Evolutionary conservation across 2,888 invertebrate species (phyloP), one percentile per base, ranked within the genome.

Genomic region (Malacosoma neustria): DNA sequence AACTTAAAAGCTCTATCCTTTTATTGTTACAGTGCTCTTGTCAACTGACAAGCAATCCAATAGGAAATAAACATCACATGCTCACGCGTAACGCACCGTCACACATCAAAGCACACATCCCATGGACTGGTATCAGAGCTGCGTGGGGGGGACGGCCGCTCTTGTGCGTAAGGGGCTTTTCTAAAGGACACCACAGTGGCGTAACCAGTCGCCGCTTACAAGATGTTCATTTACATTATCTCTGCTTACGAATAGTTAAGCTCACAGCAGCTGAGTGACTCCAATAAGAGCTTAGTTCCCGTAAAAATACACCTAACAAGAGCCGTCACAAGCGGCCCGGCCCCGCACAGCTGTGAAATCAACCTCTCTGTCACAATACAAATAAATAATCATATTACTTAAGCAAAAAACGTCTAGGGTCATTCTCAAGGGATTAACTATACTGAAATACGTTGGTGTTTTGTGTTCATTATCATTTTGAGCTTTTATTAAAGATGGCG

Each of bases 1-100:
- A 85, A 85, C 84, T 84, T 85, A 85, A 84, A 84, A 85, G 85
- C 85, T 84, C 80, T 81, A 84, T 84, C 80, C 74, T 81, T 85
- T 85, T 85, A 85, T 85, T 85, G 85, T 85, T 84, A 84, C 85
- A 82, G 85, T 85, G 85, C 80, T n/a, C n/a, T 81, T 70, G 82
- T 81, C 77, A 81, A 84, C 85, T 81, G 84, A 80, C 85, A 85
- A 85, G 81, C 75, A 85, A 85, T 81, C 75, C 72, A 82, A 85
- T 85, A 85, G 85, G 79, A 84, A 85, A 85, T 82, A 85, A 85
- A 85, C 79, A 77, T 69, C 65, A 61, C 69, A n/a, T 22, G 22
- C 22, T 5, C 22, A 22, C 64, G 61, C 76, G 60, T 70, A 65
- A 61, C 62, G 54, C 64, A 65, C 53, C 51, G 52, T 51, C 54